Base-by-base conservation (phyloP, 1,140 invertebrate genomes). In the Pseudomyrmex gracilis region DNA sequence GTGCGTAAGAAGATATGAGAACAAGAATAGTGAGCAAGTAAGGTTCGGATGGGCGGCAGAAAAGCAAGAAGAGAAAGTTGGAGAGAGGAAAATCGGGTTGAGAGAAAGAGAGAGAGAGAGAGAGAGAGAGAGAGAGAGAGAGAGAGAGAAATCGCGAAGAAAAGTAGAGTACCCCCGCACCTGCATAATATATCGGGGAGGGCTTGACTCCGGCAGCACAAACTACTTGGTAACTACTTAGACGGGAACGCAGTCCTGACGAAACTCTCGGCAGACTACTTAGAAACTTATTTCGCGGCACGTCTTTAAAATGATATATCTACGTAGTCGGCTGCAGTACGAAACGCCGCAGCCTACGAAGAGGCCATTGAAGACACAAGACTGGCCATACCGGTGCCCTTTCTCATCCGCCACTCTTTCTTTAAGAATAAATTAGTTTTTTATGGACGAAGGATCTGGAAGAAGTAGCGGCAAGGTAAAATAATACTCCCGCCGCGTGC, bases 201-300 rank as follows among this genome's bases (percentile, higher is more conserved):
- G 83, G 90, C 90, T 92, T 91, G 91, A 93, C 91, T 92, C 88
- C 78, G 90, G 70, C 89, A 88, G 89, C 90, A 90, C 90, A 93
- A 93, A 93, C 91, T 93, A 93, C 92, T 93, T 93, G 91, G 76
- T 90, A 93, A 93, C 92, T 93, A 92, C 92, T 92, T 93, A 93
- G 91, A 90, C 86, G 88, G 87, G 87, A 90, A 88, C 86, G 89
- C 87, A 85, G 88, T 89, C 89, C 91, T 91, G 92, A 92, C 91
- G 86, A 92, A 92, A 93, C 91, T 93, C 92, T 92, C 90, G 89
- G 89, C 87, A 90, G 91, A 93, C 93, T 93, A 93, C 92, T 93
- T 93, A 93, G 91, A 93, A 93, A 93, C 92, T 93, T 93, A 93
- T 93, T 92, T 93, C 92, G 92, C 86, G 90, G 90, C 90, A 90